phyloP scores from a whole-genome alignment of 2,888 invertebrate genomes.

The Cybosia mesomella region DNA sequence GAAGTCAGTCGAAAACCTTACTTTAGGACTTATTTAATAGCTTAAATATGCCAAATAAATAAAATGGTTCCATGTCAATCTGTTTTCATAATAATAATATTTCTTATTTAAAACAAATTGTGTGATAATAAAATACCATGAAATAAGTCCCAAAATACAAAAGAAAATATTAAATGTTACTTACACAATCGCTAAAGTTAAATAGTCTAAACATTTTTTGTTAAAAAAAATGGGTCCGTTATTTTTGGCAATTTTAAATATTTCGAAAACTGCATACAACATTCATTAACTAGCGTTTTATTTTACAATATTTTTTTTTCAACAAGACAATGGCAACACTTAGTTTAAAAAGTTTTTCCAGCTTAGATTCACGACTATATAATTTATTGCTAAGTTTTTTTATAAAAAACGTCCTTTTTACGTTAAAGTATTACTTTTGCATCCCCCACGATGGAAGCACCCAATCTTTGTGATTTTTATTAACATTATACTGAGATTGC shows the following conservation, averaged over 20 bases:
- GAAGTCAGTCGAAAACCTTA: conserved; percentile 60
- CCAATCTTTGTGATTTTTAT: conserved; percentile 58
- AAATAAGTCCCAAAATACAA: conserved; percentile 52
- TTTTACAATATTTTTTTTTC: conserved; percentile 46
- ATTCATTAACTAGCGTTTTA: conserved; percentile 48
- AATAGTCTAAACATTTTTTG: conserved; percentile 45
- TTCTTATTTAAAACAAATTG: not conserved
- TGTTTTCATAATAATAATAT: not conserved
- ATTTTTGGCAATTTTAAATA: conserved; percentile 58
- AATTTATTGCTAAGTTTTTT: conserved; percentile 45
- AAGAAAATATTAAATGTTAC: conserved; percentile 37
- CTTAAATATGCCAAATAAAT: not conserved
- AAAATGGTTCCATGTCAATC: not conserved
- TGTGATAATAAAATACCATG: conserved; percentile 20
- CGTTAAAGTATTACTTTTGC: conserved; percentile 43
- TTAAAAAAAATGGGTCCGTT: conserved; percentile 55
- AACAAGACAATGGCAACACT: conserved; percentile 54
- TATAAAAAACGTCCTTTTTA: conserved; percentile 21
- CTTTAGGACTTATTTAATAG: conserved; percentile 50
- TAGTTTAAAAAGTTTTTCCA: conserved; percentile 43
- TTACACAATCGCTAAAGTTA: conserved; percentile 52
- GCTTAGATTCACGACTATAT: conserved; percentile 29
- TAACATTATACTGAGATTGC: conserved; percentile 48
- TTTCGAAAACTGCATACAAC: conserved; percentile 53
- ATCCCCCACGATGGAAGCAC: conserved; percentile 79